These are phyloP conservation scores for Crotalus viridis DNA, from an alignment of 2,113 vertebrate species.

Conservation along the genomic window DNA sequence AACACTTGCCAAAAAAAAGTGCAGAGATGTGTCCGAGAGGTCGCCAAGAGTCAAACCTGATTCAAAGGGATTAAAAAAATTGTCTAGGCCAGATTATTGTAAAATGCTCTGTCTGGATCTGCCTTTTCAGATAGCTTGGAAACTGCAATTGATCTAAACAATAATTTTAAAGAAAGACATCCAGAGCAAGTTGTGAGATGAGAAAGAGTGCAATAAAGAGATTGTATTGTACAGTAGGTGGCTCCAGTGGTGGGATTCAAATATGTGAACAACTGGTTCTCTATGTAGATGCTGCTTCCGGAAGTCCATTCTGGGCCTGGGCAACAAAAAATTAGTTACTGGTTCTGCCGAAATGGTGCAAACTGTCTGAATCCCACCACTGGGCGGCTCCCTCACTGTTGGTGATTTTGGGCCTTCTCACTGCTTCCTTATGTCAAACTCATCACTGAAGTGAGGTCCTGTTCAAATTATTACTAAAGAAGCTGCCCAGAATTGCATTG, in stretches of 20 bases:
- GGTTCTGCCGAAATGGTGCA: too few species aligned
- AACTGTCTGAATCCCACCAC: too few species aligned
- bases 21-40: not conserved
- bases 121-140: not conserved
- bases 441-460: not conserved
- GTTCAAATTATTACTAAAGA: not conserved
- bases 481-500: not conserved
- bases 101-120: not conserved
- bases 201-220: not conserved
- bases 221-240: not conserved
- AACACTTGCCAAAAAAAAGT: not conserved
- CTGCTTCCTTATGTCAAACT: not conserved
- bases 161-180: not conserved
- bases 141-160: not conserved
- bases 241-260: too few species aligned
- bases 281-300: too few species aligned
- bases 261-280: too few species aligned
- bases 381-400: not conserved
- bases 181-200: not conserved
- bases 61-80: not conserved
- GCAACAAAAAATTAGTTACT: too few species aligned
- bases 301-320: too few species aligned
- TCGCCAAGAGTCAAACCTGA: not conserved
- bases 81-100: not conserved
- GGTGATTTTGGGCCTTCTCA: not conserved